A percentile compares a stretch with the other conserved stretches of the same genome.
These are phyloP conservation scores for Ips typographus DNA, from an alignment of 1,140 invertebrate genomes.

Conservation along the genomic window DNA sequence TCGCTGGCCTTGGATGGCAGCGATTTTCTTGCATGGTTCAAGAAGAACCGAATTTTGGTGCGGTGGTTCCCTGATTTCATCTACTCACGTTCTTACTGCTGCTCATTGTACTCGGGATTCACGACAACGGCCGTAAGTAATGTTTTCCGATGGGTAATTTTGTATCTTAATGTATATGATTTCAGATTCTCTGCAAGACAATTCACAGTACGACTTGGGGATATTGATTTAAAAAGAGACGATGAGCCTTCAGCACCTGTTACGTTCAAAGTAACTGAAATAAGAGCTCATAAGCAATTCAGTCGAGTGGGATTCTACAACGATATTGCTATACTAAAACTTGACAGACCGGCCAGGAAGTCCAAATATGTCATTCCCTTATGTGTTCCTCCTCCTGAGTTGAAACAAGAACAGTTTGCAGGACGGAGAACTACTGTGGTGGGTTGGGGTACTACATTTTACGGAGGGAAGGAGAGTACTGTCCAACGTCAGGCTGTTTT, in stretches of 20 bases:
- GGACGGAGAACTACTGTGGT: constrained; percentile 80
- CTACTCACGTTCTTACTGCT: constrained; percentile 81
- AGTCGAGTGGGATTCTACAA: constrained; percentile 87
- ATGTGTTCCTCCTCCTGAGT: constrained; percentile 70
- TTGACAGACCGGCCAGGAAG: constrained; percentile 71
- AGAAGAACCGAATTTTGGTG: constrained; percentile 91
- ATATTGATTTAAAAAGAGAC: constrained; percentile 80
- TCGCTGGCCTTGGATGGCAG: constrained; percentile 92
- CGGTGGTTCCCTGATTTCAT: constrained; percentile 82
- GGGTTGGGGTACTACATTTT: constrained; percentile 89
- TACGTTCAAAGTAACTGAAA: constrained; percentile 73
- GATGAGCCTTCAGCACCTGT: constrained; percentile 79
- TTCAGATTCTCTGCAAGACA: constrained; percentile 80
- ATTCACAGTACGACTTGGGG: constrained; percentile 85
- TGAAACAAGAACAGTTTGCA: constrained; percentile 63
- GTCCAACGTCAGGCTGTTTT: constrained; percentile 79
- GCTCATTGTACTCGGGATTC: constrained; percentile 90
- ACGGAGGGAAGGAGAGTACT: constrained; percentile 82
- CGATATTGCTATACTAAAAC: constrained; percentile 82
- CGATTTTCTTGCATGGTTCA: constrained; percentile 85
- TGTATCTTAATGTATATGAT: neutral
- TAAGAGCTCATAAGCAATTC: constrained; percentile 79
- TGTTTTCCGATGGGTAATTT: neutral
- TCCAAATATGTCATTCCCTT: constrained; percentile 85
- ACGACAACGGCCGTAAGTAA: constrained; percentile 75